Evolutionary conservation across 2,888 invertebrate species (phyloP), one percentile per base, ranked within the genome.

Genomic region (Andrena trimmerana): DNA sequence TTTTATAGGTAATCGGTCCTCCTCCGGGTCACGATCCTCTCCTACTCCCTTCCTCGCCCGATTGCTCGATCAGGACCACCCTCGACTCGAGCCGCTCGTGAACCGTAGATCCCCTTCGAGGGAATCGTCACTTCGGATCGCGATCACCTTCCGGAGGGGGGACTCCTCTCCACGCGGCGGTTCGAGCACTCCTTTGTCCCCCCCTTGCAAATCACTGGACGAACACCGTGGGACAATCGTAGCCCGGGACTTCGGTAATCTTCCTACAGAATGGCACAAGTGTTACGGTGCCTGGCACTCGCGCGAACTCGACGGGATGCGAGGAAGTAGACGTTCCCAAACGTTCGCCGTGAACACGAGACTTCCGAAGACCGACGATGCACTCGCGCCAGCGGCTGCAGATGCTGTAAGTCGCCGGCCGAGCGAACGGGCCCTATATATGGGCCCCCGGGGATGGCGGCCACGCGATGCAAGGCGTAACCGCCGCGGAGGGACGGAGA

Each of bases 331-430:
- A 0, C 3, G 57, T 57, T 57, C 24, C 10, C 4, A 10, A 20
- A 13, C 27, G 24, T 10, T 10, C 27, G 57, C 27, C 10, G 57
- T 10, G 57, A 10, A 24, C 20, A 8, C 20, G 20, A 54, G 24
- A 42, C 59, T 31, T 42, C 31, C 16, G n/a, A n/a, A 3, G 13
- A 31, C 42, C 42, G n/a, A 60, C 85, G 88, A 81, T 90, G 88
- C 87, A 86, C 84, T 86, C 90, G 66, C 88, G 86, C 60, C 86
- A 88, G 72, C 72, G 84, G 90, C 83, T 90, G 81, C 88, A 89
- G 89, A 91, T 90, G 90, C 90, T 92, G 90, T 92, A 92, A 92
- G 88, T 81, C 83, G 63, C 83, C 65, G 59, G 33, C 48, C 66
- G 71, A 54, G 72, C 57, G 82, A 85, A 82, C 65, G 69, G 83